These are phyloP conservation scores for Rana temporaria DNA, from an alignment of 2,113 vertebrate species.

Conservation along the genomic window DNA sequence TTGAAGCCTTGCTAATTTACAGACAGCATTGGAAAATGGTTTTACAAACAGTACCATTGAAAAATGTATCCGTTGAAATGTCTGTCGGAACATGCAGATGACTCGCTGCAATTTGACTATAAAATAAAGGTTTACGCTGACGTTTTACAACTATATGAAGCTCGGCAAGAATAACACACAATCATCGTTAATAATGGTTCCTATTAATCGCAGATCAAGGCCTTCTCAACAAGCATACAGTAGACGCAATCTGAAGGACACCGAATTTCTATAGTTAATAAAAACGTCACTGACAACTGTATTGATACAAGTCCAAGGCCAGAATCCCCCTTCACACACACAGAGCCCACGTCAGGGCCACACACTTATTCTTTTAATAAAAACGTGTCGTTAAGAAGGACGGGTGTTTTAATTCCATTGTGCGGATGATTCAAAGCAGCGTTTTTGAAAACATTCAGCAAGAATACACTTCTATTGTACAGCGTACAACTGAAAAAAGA, in stretches of 20 bases:
- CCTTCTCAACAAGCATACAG: not conserved
- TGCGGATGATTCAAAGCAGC: not conserved
- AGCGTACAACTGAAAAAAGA: conserved; percentile 26
- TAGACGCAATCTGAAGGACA: not conserved
- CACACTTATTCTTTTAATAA: conserved; percentile 20
- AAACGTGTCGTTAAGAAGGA: not conserved
- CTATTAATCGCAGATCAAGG: conserved; percentile 4
- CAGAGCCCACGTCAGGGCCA: conserved; percentile 18
- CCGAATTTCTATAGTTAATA: not conserved
- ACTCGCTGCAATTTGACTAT: no score
- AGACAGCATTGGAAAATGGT: no score
- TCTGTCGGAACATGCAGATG: no score
- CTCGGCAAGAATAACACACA: no score
- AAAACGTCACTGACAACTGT: not conserved
- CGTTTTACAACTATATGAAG: not conserved
- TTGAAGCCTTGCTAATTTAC: no score
- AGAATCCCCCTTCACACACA: not conserved
- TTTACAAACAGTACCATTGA: no score
- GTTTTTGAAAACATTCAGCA: not conserved
- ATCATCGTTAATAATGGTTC: not conserved
- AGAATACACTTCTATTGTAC: conserved; percentile 15
- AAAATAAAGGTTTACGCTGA: not conserved
- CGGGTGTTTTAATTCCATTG: conserved; percentile 13
- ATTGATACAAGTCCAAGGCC: not conserved
- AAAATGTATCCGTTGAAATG: no score